Base-by-base conservation (phyloP, 37 sponge, comb jelly and placozoan species). In the Corticium candelabrum region DNA sequence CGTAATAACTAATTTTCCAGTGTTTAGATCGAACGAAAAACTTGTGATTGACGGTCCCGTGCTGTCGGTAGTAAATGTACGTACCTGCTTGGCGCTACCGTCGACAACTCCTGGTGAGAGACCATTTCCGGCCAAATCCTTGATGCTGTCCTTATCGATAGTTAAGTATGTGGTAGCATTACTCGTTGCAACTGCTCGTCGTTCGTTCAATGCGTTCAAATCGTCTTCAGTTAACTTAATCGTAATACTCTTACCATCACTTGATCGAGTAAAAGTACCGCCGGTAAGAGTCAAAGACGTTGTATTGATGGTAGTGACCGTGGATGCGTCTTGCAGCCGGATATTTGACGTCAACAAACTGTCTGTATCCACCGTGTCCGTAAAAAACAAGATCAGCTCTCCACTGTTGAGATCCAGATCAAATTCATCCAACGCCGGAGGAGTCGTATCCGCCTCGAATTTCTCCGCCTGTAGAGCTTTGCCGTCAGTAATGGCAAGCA, bases 401-500 rank as follows among this genome's bases (percentile, higher is more conserved):
- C 91, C 91, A 33, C 34, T 41, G 67, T 94, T 79, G 34, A 94
- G 68, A 78, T 94, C 95, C 11, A 94, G 77, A 69, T 68, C 74
- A 78, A 87, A 88, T 31, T 67, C n/a, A 1, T 40, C 71, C 1
- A 94, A 78, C 35, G 38, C 69, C 39, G 91, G 95, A 38, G 87
- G 85, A 21, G 83, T 76, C 0, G 7, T 50, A 79, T 94, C 95
- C 41, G 80, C 79, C 3, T 84, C 75, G 2, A 88, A 82, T 27
- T 1, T 39, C 27, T 68, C 67, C 35, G 85, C 91, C 37, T 76
- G 80, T 21, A 94, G 37, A 7, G 95, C 91, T 75, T 90, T 90
- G 2, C 87, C 89, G 81, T 90, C 85, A 62, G 89, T 86, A 30
- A 94, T 79, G 34, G 91, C 95, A 21, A 94, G 68, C 5, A 70